Base-by-base conservation (phyloP, 2,113 vertebrate species). In the Sisor rabdophorus region DNA sequence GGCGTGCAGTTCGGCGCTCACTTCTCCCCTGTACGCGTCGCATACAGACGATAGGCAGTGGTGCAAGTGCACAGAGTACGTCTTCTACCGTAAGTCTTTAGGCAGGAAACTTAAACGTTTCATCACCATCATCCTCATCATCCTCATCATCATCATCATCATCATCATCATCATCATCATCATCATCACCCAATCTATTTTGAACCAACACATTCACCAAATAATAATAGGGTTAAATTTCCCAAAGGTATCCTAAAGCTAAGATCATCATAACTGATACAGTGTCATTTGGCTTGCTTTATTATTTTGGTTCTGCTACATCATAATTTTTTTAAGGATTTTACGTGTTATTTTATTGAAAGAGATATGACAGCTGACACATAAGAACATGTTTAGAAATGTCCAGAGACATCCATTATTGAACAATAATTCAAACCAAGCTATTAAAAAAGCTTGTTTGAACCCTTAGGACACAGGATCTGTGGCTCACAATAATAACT, bases 11-110 rank as follows among this genome's bases (percentile, higher is more conserved):
- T 95, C 96, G 68, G 95, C 96, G 0, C 93, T 98, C 88, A 96
- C 94, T 1, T 93, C 95, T 63, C 93, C 96, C 77, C 91, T 95
- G 47, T 73, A 93, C 86, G 94, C 90, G 84, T 93, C 94, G 76
- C 95, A 96, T 75, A 92, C 93, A 22, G 96, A 98, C 6, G 96
- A 98, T 91, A 96, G 93, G 89, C 89, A 96, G 88, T 99, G 96
- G 97, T 96, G 95, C 89, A 99, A 95, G 90, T 96, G 95, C 89
- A 95, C 97, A 1, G 97, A 99, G 90, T 99, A 98, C 7, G 95
- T 99, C 94, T 99, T 99, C 90, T 99, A 98, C 92, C 95, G 97
- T 99, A 94, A 99, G 97, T 99, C 89, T 50, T 11, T 3, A 47
- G 36, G 63, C 36, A 20, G 44, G 24, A 16, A 30, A 7, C 3